A percentile compares a stretch with the other conserved stretches of the same genome.
These are phyloP conservation scores for Gallinago undulata DNA, from an alignment of 2,113 vertebrate genomes.

Conservation along the genomic window DNA sequence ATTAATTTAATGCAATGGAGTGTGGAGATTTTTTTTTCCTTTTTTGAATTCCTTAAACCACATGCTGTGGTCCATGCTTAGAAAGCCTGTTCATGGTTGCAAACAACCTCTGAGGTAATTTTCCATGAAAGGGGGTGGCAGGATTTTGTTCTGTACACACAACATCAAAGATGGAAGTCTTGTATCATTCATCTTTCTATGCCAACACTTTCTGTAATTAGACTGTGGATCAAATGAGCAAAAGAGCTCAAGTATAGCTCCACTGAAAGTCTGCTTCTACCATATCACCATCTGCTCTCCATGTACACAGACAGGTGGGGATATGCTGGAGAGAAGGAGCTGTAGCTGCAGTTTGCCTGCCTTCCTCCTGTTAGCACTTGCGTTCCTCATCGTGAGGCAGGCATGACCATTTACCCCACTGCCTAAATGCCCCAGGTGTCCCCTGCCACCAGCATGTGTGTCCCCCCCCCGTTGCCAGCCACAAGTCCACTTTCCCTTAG, in stretches of 20 bases:
- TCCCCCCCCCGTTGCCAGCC: not conserved
- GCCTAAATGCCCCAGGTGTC: not conserved
- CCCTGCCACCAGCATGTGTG: not conserved
- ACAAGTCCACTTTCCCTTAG: not conserved
- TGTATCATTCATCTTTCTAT: not conserved
- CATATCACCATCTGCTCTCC: slow-evolving; percentile 44
- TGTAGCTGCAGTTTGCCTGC: not conserved
- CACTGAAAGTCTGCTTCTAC: not conserved
- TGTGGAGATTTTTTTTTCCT: not conserved
- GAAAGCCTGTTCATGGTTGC: not conserved
- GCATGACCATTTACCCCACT: not conserved
- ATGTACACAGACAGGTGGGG: slow-evolving; percentile 14
- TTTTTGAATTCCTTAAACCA: not conserved
- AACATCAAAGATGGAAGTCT: not conserved
- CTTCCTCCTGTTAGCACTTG: not conserved
- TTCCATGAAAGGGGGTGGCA: not conserved
- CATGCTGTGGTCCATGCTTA: not conserved
- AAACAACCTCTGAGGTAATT: not conserved
- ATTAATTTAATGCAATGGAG: not conserved
- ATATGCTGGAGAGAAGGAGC: not conserved
- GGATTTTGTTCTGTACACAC: not conserved
- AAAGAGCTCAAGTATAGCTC: slow-evolving; percentile 14
- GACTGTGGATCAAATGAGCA: slow-evolving; percentile 43
- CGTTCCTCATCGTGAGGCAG: not conserved
- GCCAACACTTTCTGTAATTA: slow-evolving; percentile 34